Percentiles rank a stretch among this genome's conserved stretches.
Conservation (phyloP, 2,797 vertebrate species). For the Rhinatrema bivittatum region DNA sequence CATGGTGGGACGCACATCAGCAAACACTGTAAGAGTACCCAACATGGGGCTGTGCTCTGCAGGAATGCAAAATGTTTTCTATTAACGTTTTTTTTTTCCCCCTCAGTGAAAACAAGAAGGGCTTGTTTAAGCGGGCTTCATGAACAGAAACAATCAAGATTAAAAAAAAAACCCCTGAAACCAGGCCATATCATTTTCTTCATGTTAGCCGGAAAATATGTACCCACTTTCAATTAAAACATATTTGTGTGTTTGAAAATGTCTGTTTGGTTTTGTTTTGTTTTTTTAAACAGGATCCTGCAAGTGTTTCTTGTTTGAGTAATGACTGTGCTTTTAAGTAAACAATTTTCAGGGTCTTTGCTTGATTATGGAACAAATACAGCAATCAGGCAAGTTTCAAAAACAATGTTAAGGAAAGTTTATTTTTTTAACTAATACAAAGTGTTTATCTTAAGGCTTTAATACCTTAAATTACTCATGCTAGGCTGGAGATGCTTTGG, state of each 20-base stretch:
- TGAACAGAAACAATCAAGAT: conserved; percentile 22
- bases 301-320: conserved; percentile 52
- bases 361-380: conserved; percentile 10
- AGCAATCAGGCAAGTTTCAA: conserved; percentile 7
- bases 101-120: conserved; percentile 5
- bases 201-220: conserved; percentile 27
- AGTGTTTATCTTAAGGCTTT: too few species aligned
- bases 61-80: background rate
- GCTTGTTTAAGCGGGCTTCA: conserved; percentile 13
- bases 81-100: conserved; percentile 17
- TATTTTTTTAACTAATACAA: too few species aligned
- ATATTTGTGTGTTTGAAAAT: conserved; percentile 29
- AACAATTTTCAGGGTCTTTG: too few species aligned
- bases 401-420: conserved; percentile 7
- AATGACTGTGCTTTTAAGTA: conserved; percentile 38
- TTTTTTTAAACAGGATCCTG: conserved; percentile 16
- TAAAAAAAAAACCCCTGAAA: conserved; percentile 10
- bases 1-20: conserved; percentile 7
- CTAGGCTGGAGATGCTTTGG: too few species aligned
- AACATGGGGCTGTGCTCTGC: background rate
- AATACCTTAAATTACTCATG: too few species aligned
- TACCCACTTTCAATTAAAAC: conserved; percentile 27
- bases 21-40: conserved; percentile 1
- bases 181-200: conserved; percentile 32
- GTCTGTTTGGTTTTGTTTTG: too few species aligned